Evolutionary conservation across 1,140 invertebrate species (phyloP).

Genomic region (Mylabris phalerata): DNA sequence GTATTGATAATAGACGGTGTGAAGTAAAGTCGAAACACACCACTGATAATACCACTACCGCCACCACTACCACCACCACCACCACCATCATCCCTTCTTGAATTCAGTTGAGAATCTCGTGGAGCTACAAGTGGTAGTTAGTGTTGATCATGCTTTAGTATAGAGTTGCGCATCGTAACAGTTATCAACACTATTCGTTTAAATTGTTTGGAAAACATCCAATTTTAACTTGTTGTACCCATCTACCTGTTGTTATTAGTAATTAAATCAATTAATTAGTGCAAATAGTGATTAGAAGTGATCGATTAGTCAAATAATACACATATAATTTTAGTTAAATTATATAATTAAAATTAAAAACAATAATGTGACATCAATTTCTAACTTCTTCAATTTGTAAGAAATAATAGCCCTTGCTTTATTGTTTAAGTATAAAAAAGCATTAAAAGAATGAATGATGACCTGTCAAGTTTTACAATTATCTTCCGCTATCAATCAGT

Average conservation of each 20-base stretch:
- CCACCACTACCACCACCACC: background rate
- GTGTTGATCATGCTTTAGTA: slow-evolving; percentile 13
- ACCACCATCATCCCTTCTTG: background rate
- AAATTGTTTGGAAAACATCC: background rate
- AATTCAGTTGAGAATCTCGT: background rate
- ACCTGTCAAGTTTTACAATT: too few relatives aligned
- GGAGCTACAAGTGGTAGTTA: slow-evolving; percentile 22
- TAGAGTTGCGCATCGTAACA: slow-evolving; percentile 18
- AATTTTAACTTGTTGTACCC: background rate
- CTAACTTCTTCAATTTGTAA: background rate
- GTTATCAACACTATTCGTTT: background rate
- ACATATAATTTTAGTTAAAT: background rate
- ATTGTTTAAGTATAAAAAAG: too few relatives aligned
- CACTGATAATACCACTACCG: background rate
- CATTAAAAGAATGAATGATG: too few relatives aligned
- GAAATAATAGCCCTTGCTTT: too few relatives aligned
- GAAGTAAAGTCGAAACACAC: too few relatives aligned
- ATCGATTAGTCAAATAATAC: background rate
- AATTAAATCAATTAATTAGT: background rate
- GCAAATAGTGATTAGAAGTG: background rate
- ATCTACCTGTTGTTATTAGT: background rate
- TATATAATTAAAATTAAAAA: background rate
- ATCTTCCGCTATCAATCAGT: background rate
- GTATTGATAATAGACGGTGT: background rate
- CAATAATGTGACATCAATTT: background rate